These are phyloP conservation scores for Ceratosolen fusciceps DNA, from an alignment of 1,140 invertebrate genomes.

Conservation along the genomic window DNA sequence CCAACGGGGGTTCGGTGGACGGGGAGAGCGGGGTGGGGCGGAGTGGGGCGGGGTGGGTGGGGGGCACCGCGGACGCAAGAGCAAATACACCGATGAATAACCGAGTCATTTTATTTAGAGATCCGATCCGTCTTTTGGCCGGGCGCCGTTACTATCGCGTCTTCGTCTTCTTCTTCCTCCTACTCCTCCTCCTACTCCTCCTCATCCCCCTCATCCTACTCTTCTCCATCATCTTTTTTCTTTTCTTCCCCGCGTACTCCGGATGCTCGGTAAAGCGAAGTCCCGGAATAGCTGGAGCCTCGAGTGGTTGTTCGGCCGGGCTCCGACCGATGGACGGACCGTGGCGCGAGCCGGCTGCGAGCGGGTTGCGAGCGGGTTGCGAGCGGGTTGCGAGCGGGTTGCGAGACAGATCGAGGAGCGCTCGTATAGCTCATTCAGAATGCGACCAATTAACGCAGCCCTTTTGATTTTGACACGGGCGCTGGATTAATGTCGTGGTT, in stretches of 20 bases:
- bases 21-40: no score
- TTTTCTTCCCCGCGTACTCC: not conserved
- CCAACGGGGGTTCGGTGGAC: constrained; percentile 60
- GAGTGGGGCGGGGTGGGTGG: no score
- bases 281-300: constrained; percentile 25
- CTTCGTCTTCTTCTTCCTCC: constrained; percentile 7
- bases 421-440: not conserved
- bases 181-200: not conserved
- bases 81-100: constrained; percentile 72
- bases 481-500: constrained; percentile 35
- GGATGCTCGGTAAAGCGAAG: constrained; percentile 13
- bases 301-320: constrained; percentile 26
- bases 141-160: constrained; percentile 54
- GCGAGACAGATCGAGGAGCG: no score
- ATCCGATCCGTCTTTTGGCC: constrained; percentile 68
- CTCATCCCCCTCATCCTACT: not conserved
- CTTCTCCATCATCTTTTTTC: no score
- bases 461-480: constrained; percentile 12
- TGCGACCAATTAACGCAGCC: constrained; percentile 38
- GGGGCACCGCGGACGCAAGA: no score
- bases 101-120: constrained; percentile 71
- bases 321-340: constrained; percentile 10
- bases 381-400: not conserved
- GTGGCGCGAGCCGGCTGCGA: no score
- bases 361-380: not conserved